Conservation (phyloP, 2,888 invertebrate genomes). For the Pseudococcus viburni region DNA sequence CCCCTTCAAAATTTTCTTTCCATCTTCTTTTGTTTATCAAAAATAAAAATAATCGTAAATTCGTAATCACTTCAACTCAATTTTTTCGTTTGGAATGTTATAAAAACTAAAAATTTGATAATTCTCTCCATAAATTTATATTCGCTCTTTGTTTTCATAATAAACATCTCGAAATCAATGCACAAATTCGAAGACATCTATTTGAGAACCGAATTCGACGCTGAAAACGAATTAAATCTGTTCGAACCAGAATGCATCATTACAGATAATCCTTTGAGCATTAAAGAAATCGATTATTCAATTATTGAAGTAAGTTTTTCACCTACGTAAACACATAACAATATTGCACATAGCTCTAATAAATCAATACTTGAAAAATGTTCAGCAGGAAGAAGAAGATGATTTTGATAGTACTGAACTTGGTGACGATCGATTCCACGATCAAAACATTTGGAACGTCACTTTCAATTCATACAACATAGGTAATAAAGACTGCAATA, state of each 20-base stretch:
- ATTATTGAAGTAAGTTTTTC: constrained; percentile 31
- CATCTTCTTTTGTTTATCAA: not conserved
- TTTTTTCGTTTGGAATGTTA: constrained; percentile 4
- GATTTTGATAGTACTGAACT: not conserved
- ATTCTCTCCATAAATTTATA: not conserved
- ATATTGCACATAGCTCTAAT: not conserved
- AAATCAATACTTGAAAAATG: not conserved
- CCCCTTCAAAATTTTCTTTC: not conserved
- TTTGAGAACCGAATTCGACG: constrained; percentile 33
- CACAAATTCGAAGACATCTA: constrained; percentile 59
- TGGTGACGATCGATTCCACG: not conserved
- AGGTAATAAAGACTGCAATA: not conserved
- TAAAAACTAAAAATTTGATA: not conserved
- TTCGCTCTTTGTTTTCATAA: not conserved
- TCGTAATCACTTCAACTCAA: constrained; percentile 4
- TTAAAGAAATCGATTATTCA: constrained; percentile 28
- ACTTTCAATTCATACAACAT: not conserved
- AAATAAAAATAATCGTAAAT: constrained; percentile 14
- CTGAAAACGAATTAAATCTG: constrained; percentile 52
- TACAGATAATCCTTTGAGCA: not conserved
- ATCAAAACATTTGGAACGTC: not conserved
- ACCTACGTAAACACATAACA: not conserved
- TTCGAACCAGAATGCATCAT: constrained; percentile 63
- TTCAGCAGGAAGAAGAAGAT: not conserved
- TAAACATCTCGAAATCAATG: constrained; percentile 35